Conservation (phyloP, 2,797 vertebrate genomes). For the Takifugu ocellatus region DNA sequence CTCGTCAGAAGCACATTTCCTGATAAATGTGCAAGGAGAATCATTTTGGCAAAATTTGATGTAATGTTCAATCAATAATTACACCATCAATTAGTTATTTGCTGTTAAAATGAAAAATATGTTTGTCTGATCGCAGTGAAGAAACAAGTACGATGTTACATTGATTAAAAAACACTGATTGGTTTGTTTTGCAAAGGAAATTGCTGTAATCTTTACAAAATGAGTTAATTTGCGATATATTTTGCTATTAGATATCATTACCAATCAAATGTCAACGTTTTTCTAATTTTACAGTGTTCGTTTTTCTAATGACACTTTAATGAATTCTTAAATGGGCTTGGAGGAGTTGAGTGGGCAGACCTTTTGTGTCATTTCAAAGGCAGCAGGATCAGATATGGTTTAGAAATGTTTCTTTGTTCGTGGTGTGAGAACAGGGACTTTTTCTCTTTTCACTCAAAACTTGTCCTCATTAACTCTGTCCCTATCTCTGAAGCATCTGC, state of each 20-base stretch:
- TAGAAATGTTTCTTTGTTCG: slow-evolving; percentile 25
- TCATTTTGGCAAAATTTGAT: slow-evolving; percentile 11
- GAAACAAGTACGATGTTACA: too few relatives aligned
- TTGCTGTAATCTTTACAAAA: too few relatives aligned
- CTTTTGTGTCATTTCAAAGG: slow-evolving; percentile 31
- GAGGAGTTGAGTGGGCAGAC: slow-evolving; percentile 20
- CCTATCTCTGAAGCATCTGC: slow-evolving; percentile 38
- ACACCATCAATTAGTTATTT: too few relatives aligned
- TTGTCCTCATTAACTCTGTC: slow-evolving; percentile 28
- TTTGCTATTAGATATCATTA: too few relatives aligned
- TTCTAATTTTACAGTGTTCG: too few relatives aligned
- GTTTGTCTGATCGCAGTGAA: too few relatives aligned
- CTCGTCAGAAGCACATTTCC: slow-evolving; percentile 27
- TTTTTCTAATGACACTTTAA: slow-evolving; percentile 8
- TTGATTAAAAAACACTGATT: too few relatives aligned
- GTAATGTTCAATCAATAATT: background rate
- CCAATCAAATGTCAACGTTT: too few relatives aligned
- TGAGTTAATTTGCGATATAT: too few relatives aligned
- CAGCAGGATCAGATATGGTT: slow-evolving; percentile 14
- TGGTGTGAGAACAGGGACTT: slow-evolving; percentile 19
- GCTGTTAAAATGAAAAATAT: too few relatives aligned
- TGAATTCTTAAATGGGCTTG: slow-evolving; percentile 23
- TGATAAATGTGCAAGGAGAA: too few relatives aligned
- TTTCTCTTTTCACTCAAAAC: slow-evolving; percentile 14
- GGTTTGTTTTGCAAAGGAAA: too few relatives aligned